Evolutionary conservation across 2,888 invertebrate species (phyloP), one percentile per base, ranked within the genome.

Genomic region (Dromius quadrimaculatus): DNA sequence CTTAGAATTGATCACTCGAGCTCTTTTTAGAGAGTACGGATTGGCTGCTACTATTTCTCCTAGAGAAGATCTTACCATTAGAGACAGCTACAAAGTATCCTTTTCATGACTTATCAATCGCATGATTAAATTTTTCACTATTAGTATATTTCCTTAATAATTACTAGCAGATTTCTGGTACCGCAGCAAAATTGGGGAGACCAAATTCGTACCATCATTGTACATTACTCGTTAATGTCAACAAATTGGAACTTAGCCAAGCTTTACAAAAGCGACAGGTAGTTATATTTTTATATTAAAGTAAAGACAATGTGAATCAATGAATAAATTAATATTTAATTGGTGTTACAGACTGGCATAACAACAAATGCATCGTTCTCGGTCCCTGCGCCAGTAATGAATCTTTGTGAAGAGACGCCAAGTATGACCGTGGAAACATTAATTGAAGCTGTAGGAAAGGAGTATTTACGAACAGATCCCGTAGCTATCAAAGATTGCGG

Each of bases 161-260:
- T 77, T 64, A 63, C 74, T 76, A 76, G 76, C 79, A 97, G 95
- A 88, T 98, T 76, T 98, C 98, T 76, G 98, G 97, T 75, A 97
- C 97, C 59, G 97, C 98, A 57, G 92, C 97, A 0, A 96, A 96
- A 84, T 85, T 98, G 71, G 95, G 95, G 71, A 87, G 90, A 74
- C 87, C 91, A 6, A 91, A 92, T 78, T 93, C 95, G n/a, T 99
- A 98, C 85, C 98, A 99, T 81, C 98, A 98, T 83, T 97, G 97
- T 83, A 98, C 98, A 2, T 87, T 99, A 75, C 86, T 98, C 80
- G 92, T 97, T 72, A 89, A 93, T 78, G 92, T 92, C 73, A 91
- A 95, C 80, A 92, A 93, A 83, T 82, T 87, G 74, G 87, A 89
- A 80, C 85, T 95, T 79, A 89, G 88, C 76, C 86, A 88, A 76